Base-by-base conservation (phyloP, 2,113 vertebrate genomes). In the Donacobius atricapilla region DNA sequence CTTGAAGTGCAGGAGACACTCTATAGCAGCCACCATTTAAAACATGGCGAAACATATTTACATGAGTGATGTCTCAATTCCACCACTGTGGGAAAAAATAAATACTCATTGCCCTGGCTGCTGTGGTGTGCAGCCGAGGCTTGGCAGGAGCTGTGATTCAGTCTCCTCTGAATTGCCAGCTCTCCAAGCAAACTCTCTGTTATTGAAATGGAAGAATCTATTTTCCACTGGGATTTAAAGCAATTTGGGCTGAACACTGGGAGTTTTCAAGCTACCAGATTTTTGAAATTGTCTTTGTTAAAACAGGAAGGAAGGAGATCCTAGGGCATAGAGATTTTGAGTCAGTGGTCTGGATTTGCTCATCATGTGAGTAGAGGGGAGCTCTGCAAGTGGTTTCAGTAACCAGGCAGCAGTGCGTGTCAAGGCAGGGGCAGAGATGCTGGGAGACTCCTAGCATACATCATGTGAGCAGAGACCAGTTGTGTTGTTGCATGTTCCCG, bases 41-140 rank as follows among this genome's bases (percentile, higher is more conserved):
- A 91, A 72, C 40, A n/a, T 0, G 2, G 23, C 27, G 35, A 94
- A 88, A 58, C 31, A 11, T 68, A 56, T 17, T 79, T 88, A 23
- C 44, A 21, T 14, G 16, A 91, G 54, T 76, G 81, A 84, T 84
- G 57, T 68, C 70, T 89, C 44, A 64, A 9, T 85, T 94, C 40
- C 47, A 91, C 20, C 17, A 53, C 83, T 85, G 72, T 94, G 81
- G 83, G 90, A 90, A 94, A 93, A 91, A 82, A 84, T 33, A 79
- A 87, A 66, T 86, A 66, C 66, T 90, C 20, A 16, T 57, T 81
- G 81, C 30, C 51, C 37, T 3, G 13, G 35, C 40, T 23, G 30
- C 57, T 72, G 16, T 92, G 54, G 57, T 71, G 81, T 58, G 68
- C 76, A 44, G 53, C 48, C 6, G 13, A 70, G 82, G 71, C 75